phyloP scores from a whole-genome alignment of 2,888 invertebrate species.

The Dasypogon diadema region DNA sequence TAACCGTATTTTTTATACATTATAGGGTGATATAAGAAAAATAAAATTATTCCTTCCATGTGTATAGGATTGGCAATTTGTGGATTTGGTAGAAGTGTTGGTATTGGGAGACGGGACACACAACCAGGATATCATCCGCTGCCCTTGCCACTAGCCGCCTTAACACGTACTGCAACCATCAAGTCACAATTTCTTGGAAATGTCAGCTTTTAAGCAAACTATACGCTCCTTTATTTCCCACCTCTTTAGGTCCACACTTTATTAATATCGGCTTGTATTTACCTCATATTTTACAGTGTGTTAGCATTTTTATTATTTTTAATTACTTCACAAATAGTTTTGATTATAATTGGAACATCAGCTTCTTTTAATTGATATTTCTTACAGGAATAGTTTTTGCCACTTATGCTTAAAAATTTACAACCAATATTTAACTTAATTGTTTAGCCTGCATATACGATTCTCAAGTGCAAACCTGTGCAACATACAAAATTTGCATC shows the following conservation, averaged over 20 bases:
- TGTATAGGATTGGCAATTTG: slow-evolving; percentile 67
- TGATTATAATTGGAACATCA: no score
- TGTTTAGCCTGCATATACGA: no score
- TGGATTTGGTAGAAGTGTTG: slow-evolving; percentile 69
- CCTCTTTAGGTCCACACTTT: neutral
- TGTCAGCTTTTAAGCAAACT: slow-evolving; percentile 64
- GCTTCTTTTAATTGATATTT: no score
- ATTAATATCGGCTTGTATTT: no score
- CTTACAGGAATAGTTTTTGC: no score
- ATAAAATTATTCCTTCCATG: slow-evolving; percentile 45
- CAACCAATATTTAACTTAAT: no score
- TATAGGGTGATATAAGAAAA: neutral
- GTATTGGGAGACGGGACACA: slow-evolving; percentile 62
- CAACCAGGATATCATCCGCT: slow-evolving; percentile 64
- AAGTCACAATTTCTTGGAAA: slow-evolving; percentile 69
- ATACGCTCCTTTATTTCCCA: slow-evolving; percentile 25
- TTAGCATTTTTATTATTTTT: no score
- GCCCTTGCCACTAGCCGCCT: slow-evolving; percentile 66
- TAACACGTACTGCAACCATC: slow-evolving; percentile 67
- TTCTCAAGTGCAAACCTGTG: no score
- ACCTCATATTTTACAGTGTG: no score
- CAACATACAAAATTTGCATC: no score
- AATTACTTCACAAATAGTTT: no score
- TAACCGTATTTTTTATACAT: slow-evolving; percentile 1
- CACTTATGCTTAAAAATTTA: no score